A percentile compares a stretch with the other conserved stretches of the same genome.
Conservation (phyloP, 1,140 invertebrate genomes). For the Euglossa dilemma region DNA sequence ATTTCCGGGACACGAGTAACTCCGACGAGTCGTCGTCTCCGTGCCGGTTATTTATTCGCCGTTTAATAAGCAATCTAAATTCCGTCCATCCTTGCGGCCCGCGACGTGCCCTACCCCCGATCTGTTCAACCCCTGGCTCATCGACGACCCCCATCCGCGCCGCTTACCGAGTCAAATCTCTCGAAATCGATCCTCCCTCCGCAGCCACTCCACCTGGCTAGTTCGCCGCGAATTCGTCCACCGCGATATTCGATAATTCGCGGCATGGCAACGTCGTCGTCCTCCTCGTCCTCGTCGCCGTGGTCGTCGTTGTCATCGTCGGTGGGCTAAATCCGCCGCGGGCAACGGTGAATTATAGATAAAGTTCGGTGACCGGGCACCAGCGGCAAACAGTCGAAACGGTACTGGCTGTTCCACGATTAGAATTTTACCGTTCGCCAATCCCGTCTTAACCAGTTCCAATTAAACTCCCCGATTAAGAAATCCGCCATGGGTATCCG, state of each 20-base stretch:
- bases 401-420: neutral
- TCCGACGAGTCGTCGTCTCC: constrained; percentile 26
- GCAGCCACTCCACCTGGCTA: constrained; percentile 53
- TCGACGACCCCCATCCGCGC: constrained; percentile 49
- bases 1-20: constrained; percentile 12
- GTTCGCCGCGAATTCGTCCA: constrained; percentile 57
- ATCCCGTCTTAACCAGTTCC: neutral
- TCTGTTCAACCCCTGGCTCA: neutral
- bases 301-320: constrained; percentile 3
- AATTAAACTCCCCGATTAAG: constrained; percentile 38
- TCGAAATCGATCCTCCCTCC: constrained; percentile 71
- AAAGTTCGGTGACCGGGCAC: constrained; percentile 58
- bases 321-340: constrained; percentile 38
- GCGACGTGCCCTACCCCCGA: constrained; percentile 23
- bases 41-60: constrained; percentile 77
- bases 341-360: constrained; percentile 56
- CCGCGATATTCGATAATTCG: constrained; percentile 60
- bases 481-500: neutral
- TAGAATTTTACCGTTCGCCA: constrained; percentile 8
- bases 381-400: neutral
- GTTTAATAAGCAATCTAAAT: constrained; percentile 82
- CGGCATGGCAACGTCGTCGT: constrained; percentile 15
- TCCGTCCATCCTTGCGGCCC: constrained; percentile 75
- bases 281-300: constrained; percentile 1
- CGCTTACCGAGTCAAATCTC: constrained; percentile 73